Base-by-base conservation (phyloP, 2,113 vertebrate species). In the Trogon surrucura region DNA sequence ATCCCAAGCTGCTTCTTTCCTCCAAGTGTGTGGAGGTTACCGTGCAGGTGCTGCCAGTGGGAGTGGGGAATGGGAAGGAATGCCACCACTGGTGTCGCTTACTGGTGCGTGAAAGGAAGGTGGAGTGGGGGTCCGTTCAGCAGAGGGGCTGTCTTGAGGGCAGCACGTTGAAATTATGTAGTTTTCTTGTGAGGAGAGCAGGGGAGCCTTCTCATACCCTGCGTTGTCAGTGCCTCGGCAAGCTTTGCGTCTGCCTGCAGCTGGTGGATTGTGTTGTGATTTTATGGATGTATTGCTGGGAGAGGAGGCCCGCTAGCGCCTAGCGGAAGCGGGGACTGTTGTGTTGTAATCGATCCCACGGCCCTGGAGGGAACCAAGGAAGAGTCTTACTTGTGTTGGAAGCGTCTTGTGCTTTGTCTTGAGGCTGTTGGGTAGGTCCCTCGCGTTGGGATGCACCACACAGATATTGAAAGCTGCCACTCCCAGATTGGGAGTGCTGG, bases 231-330 rank as follows among this genome's bases (percentile, higher is more conserved):
- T 69, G n/a, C 34, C 60, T 84, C 60, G 61, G 70, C 27, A 61
- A 16, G 36, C 77, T 41, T 44, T 47, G 36, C 38, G 32, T 60
- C 75, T 91, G 36, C 38, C 51, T 81, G 44, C 61, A 71, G 44
- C 82, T 41, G 6, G 13, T n/a, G 54, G 38, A 7, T 53, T 65
- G 41, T 61, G 11, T 29, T 61, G 85, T 27, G 19, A 9, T 66
- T 81, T 50, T 78, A 13, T 41, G 41, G 41, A 41, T 41, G 41
- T 41, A 41, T 41, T 36, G 32, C 41, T 3, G 19, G 61, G 22
- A 67, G 45, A 44, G 72, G 22, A 77, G 21, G n/a, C 50, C 14
- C 0, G 0, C 23, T 47, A 11, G 44, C 5, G 0, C 50, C 71
- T 73, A 21, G 16, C 58, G 11, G 1, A 72, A 80, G 47, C 21